phyloP scores from a whole-genome alignment of 2,113 vertebrate genomes.

The Elgaria multicarinata region DNA sequence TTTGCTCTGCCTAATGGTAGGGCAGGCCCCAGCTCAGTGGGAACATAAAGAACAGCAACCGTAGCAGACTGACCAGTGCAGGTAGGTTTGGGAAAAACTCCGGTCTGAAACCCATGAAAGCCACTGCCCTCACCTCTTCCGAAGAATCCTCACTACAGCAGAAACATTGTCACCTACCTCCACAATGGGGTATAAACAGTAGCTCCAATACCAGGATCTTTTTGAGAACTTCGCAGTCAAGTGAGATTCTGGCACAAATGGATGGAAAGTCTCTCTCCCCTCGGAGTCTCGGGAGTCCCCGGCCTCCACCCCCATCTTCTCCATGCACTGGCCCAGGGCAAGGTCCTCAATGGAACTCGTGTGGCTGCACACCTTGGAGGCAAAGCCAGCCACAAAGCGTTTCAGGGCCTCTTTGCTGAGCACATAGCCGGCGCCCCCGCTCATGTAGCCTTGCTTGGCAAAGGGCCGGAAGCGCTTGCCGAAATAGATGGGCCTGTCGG shows the following conservation, averaged over 20 bases:
- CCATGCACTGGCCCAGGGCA: constrained; percentile 81
- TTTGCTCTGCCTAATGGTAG: background rate
- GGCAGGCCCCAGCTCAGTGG: background rate
- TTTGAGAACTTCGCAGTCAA: constrained; percentile 76
- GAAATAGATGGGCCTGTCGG: constrained; percentile 77
- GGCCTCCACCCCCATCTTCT: constrained; percentile 78
- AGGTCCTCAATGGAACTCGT: constrained; percentile 78
- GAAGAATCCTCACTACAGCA: background rate
- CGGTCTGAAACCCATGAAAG: background rate
- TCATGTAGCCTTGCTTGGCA: constrained; percentile 84
- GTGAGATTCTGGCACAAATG: constrained; percentile 78
- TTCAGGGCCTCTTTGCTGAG: constrained; percentile 79
- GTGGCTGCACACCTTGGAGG: constrained; percentile 73
- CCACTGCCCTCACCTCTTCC: background rate
- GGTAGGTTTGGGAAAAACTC: background rate
- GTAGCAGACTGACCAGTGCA: background rate
- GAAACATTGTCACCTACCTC: constrained; percentile 71
- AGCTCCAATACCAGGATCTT: constrained; percentile 85
- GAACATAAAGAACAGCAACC: background rate
- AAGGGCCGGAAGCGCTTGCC: constrained; percentile 82
- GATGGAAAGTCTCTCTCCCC: constrained; percentile 79
- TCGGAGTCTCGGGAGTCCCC: constrained; percentile 77
- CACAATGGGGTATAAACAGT: constrained; percentile 84
- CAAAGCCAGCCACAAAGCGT: constrained; percentile 74
- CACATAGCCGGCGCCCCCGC: constrained; percentile 79